Conservation (phyloP, 2,113 vertebrate species). For the Meleagris gallopavo region DNA sequence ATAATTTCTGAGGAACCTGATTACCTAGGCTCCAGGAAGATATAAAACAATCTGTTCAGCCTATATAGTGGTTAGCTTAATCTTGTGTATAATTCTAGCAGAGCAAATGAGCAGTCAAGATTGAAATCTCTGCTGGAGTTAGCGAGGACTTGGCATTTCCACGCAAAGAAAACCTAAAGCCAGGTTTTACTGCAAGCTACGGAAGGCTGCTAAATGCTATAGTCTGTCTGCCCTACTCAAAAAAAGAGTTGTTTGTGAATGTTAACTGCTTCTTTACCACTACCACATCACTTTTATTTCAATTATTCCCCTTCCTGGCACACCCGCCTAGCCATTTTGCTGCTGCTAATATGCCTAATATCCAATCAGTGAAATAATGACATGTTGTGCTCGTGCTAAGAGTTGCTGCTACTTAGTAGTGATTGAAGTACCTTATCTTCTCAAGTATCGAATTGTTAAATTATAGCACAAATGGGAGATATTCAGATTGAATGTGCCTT, state of each 20-base stretch:
- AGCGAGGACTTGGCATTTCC: neutral
- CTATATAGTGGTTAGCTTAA: neutral
- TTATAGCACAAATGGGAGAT: conserved; percentile 13
- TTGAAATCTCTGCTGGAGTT: neutral
- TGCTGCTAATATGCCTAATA: neutral
- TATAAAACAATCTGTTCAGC: neutral
- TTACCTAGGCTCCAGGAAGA: neutral
- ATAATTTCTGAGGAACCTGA: neutral
- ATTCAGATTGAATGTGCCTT: neutral
- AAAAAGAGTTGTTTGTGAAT: neutral
- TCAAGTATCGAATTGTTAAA: conserved; percentile 43
- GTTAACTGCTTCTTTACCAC: neutral
- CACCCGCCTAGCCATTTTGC: neutral
- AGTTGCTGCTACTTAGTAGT: neutral
- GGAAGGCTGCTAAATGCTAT: neutral
- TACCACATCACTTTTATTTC: neutral
- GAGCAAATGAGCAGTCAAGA: conserved; percentile 11
- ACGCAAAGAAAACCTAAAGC: neutral
- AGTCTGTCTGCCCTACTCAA: neutral
- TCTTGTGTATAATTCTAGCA: neutral
- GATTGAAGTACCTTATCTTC: conserved; percentile 47
- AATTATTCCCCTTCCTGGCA: neutral
- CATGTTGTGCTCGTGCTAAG: neutral
- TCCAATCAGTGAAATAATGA: neutral
- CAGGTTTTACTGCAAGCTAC: neutral